A percentile compares a stretch with the other conserved stretches of the same genome.
Evolutionary conservation across 2,797 vertebrate genomes (phyloP).

Genomic region (Dendrocincla fuliginosa): DNA sequence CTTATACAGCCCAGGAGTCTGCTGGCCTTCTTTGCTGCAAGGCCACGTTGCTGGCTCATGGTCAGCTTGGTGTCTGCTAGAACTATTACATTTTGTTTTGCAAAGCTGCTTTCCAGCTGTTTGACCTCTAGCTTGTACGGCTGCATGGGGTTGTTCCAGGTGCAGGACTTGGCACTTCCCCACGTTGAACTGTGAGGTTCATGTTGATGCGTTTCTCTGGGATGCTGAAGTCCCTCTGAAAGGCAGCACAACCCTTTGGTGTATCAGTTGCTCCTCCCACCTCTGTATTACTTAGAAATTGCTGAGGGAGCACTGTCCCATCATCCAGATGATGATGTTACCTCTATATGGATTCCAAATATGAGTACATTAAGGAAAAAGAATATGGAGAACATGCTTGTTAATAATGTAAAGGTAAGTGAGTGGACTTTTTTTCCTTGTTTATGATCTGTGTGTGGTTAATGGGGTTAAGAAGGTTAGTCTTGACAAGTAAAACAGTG

Average conservation of each 20-base stretch:
- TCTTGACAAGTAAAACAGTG: neutral
- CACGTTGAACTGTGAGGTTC: neutral
- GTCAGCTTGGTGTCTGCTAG: neutral
- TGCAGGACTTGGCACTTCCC: neutral
- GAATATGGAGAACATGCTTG: neutral
- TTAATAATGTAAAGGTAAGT: neutral
- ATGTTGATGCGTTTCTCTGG: neutral
- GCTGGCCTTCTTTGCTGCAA: neutral
- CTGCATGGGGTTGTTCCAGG: neutral
- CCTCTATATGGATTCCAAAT: neutral
- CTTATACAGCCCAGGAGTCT: neutral
- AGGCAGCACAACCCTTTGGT: neutral
- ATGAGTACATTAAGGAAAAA: neutral
- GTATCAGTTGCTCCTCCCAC: neutral
- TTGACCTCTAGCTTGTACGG: neutral
- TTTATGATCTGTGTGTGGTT: neutral
- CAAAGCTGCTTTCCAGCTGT: neutral
- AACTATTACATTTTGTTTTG: neutral
- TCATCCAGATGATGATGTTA: neutral
- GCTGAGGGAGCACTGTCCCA: neutral
- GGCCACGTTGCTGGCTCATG: neutral
- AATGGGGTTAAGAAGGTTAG: neutral
- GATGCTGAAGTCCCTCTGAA: neutral
- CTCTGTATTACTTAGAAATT: neutral
- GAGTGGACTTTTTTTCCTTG: neutral